phyloP scores from a whole-genome alignment of 2,888 invertebrate genomes.

The Cartodere bifasciata region DNA sequence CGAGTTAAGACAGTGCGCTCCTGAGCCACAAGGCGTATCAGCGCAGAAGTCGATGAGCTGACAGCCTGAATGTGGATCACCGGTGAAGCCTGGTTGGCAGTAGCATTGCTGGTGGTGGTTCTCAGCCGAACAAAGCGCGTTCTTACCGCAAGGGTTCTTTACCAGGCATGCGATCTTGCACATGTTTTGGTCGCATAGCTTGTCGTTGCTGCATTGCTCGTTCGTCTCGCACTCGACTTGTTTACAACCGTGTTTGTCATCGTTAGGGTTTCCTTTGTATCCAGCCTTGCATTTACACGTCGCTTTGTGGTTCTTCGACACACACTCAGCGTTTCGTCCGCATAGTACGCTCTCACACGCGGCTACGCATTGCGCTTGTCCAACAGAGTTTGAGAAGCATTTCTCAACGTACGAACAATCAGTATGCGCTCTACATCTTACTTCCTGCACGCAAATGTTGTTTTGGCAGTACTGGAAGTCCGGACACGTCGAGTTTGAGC shows the following conservation, averaged over 20 bases:
- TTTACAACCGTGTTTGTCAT: slow-evolving; percentile 68
- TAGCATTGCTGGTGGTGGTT: slow-evolving; percentile 67
- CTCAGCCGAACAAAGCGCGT: slow-evolving; percentile 76
- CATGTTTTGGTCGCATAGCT: slow-evolving; percentile 68
- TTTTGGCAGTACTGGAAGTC: slow-evolving; percentile 75
- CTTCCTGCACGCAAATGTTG: slow-evolving; percentile 72
- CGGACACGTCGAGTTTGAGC: slow-evolving; percentile 67
- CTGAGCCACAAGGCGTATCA: slow-evolving; percentile 65
- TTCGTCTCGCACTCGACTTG: slow-evolving; percentile 63
- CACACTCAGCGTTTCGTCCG: slow-evolving; percentile 73
- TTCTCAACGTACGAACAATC: slow-evolving; percentile 65
- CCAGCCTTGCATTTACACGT: slow-evolving; percentile 68
- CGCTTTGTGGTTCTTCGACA: slow-evolving; percentile 57
- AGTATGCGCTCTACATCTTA: slow-evolving; percentile 56
- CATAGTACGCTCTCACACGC: slow-evolving; percentile 65
- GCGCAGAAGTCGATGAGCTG: slow-evolving; percentile 66
- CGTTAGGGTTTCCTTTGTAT: slow-evolving; percentile 58
- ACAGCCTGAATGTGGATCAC: slow-evolving; percentile 62
- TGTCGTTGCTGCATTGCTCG: slow-evolving; percentile 66
- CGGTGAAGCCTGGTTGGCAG: slow-evolving; percentile 80
- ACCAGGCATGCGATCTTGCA: slow-evolving; percentile 79
- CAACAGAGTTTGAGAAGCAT: slow-evolving; percentile 55
- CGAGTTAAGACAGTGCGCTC: slow-evolving; percentile 67
- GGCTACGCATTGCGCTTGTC: slow-evolving; percentile 63
- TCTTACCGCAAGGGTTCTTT: slow-evolving; percentile 72